These are phyloP conservation scores for Melanostigma gelatinosum DNA, from an alignment of 2,113 vertebrate genomes.

Conservation along the genomic window DNA sequence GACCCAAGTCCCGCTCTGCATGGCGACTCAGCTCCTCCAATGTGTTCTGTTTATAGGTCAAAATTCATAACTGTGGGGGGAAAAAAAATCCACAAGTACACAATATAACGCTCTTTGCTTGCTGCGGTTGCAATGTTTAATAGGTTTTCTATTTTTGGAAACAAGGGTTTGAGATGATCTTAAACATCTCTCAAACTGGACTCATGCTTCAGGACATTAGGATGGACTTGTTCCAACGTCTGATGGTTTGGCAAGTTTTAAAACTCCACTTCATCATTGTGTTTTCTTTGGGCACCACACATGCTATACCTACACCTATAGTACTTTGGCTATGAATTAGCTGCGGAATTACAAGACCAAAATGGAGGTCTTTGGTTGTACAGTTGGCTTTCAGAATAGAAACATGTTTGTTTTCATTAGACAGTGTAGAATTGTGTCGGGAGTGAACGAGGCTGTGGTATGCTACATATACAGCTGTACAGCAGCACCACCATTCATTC, in stretches of 20 bases:
- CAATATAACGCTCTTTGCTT: neutral
- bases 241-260: conserved; percentile 50
- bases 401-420: conserved; percentile 46
- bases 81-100: too few species aligned
- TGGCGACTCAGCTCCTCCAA: neutral
- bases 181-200: conserved; percentile 11
- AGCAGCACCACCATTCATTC: neutral
- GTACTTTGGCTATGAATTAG: conserved; percentile 26
- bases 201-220: conserved; percentile 56
- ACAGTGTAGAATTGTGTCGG: conserved; percentile 20
- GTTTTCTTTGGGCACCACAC: conserved; percentile 30
- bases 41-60: conserved; percentile 37
- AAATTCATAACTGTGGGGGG: conserved; percentile 27
- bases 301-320: conserved; percentile 3
- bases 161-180: conserved; percentile 11
- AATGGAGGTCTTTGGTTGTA: conserved; percentile 28
- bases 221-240: conserved; percentile 59
- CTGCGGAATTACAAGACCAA: conserved; percentile 33
- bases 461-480: neutral
- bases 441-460: conserved; percentile 8
- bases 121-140: conserved; percentile 14
- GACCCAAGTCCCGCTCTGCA: conserved; percentile 8
- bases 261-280: conserved; percentile 48
- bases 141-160: conserved; percentile 22
- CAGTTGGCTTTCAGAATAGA: conserved; percentile 25